A percentile compares a stretch with the other conserved stretches of the same genome.
These are phyloP conservation scores for Leptinotarsa tumamoca DNA, from an alignment of 2,888 invertebrate species.

Conservation along the genomic window DNA sequence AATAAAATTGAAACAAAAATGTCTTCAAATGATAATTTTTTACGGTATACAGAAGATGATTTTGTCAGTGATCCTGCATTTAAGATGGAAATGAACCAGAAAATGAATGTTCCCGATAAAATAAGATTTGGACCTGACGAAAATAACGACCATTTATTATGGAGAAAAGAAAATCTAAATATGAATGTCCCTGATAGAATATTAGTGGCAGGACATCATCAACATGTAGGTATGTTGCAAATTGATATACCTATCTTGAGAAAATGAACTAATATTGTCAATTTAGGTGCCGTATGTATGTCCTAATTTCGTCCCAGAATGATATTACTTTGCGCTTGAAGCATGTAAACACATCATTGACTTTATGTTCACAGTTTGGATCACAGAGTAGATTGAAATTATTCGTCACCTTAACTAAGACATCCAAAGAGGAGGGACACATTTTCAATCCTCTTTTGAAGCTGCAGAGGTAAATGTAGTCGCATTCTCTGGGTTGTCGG, in stretches of 20 bases:
- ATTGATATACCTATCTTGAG: background rate
- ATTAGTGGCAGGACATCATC: conserved; percentile 85
- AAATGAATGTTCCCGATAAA: conserved; percentile 85
- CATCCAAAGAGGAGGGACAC: too few species aligned
- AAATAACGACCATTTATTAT: conserved; percentile 73
- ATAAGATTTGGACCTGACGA: conserved; percentile 81
- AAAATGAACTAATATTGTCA: too few species aligned
- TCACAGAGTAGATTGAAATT: too few species aligned
- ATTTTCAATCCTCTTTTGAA: too few species aligned
- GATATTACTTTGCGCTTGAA: too few species aligned
- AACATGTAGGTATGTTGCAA: conserved; percentile 70
- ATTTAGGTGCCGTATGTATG: too few species aligned
- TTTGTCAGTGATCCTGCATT: conserved; percentile 72
- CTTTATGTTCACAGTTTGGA: too few species aligned
- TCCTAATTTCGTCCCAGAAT: too few species aligned
- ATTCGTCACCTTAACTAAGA: too few species aligned
- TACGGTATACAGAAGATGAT: conserved; percentile 76
- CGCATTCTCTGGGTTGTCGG: too few species aligned
- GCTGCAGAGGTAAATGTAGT: too few species aligned
- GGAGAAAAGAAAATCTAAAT: conserved; percentile 83
- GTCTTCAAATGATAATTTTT: conserved; percentile 74
- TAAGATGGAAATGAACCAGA: conserved; percentile 82
- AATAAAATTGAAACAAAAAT: conserved; percentile 61
- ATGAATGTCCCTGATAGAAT: conserved; percentile 97
- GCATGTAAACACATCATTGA: too few species aligned